Base-by-base conservation (phyloP, 2,888 invertebrate genomes). In the Anthophora plumipes region DNA sequence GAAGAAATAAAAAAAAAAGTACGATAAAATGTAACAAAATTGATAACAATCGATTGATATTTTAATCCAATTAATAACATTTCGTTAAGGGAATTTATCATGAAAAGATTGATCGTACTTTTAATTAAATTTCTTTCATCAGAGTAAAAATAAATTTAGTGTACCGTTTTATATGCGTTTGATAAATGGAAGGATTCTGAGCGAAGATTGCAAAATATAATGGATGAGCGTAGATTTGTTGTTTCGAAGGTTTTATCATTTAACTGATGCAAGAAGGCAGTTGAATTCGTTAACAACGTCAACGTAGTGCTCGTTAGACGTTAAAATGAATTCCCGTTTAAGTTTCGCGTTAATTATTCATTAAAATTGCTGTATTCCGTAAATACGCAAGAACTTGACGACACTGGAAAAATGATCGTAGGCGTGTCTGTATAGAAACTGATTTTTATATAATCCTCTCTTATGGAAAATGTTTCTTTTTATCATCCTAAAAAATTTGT, bases 321-420 rank as follows among this genome's bases (percentile, higher is more conserved):
- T 41, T 61, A 1, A 57, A 75, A 61, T 50, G 46, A 63, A 55
- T 69, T 75, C 48, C 12, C 41, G 31, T 63, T 63, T 39, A 63
- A 69, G 54, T 57, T 69, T 39, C 55, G 7, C 61, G 63, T 61
- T 57, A 75, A 75, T 69, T 75, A 69, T 69, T 48, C 20, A 48
- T 39, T n/a, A 8, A 52, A 6, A 54, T 12, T 12, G 12, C 25
- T 61, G n/a, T 46, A 66, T 67, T 55, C 39, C 60, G 4, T 11
- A 46, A 4, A 20, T 7, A 37, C 20, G 69, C 22, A 39, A 17
- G 57, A 37, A 59, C 37, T 48, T 11, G 46, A 48, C 25, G 48
- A 17, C 17, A 46, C 7, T 5, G 14, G 12, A 46, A 46, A 1
- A 17, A 31, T 31, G 1, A 31, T 1, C 31, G 4, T 31, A 31